phyloP scores from a whole-genome alignment of 1,140 invertebrate species.

The Drosophila grimshawi region DNA sequence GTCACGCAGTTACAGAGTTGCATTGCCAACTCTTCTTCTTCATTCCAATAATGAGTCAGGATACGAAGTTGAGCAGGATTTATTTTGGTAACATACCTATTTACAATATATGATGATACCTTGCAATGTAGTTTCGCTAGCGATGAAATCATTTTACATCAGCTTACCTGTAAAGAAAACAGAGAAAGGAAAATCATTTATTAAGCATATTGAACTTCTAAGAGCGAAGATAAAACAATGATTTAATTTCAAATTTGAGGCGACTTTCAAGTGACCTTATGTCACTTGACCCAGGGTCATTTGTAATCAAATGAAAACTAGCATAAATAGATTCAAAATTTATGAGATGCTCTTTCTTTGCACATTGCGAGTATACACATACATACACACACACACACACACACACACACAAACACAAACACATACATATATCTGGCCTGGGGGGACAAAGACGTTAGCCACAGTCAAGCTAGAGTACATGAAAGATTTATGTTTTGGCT shows the following conservation, averaged over 20 bases:
- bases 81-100: no score
- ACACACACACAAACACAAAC: no score
- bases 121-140: no score
- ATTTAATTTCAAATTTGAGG: not conserved
- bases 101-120: no score
- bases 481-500: constrained; percentile 30
- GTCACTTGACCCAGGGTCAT: constrained; percentile 3
- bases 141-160: not conserved
- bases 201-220: not conserved
- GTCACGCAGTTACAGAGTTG: not conserved
- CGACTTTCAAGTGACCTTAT: not conserved
- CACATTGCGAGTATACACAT: constrained; percentile 3
- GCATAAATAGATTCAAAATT: constrained; percentile 36
- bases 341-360: constrained; percentile 9
- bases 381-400: no score
- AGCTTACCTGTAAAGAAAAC: constrained; percentile 21
- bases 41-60: no score
- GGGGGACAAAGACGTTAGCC: constrained; percentile 16
- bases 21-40: no score
- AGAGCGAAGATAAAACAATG: not conserved
- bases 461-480: constrained; percentile 36
- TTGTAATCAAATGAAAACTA: constrained; percentile 1
- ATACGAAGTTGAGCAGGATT: no score
- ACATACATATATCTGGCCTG: not conserved
- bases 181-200: not conserved